Evolutionary conservation across 2,113 vertebrate species (phyloP), one percentile per base, ranked within the genome.

Genomic region (Oophaga pumilio): DNA sequence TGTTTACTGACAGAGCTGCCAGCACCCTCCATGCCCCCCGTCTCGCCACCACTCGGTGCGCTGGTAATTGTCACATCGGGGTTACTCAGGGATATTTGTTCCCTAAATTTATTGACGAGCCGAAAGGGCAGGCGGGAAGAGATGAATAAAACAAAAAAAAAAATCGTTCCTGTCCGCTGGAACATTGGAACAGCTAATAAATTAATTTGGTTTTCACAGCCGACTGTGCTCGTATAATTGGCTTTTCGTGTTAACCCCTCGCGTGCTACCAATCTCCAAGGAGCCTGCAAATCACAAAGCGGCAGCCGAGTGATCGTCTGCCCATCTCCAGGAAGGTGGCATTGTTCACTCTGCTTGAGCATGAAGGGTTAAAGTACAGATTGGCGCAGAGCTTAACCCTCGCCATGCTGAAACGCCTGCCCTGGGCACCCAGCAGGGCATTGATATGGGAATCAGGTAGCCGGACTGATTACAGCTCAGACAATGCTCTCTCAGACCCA

Each of bases 371-470:
- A 68, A 82, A 49, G 18, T 12, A 4, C 4, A 15, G 43, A 82
- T 24, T 17, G 69, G 6, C 71, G 2, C 1, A 26, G 59, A 52
- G 56, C n/a, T 74, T 77, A 76, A 74, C 84, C 73, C 60, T 2
- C 8, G 5, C 28, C 6, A 10, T 26, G 20, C 15, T 49, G 49
- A 33, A 28, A 1, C 53, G 1, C 52, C 89, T 52, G 6, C 82
- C 82, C 50, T 13, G 15, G 76, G 20, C 11, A 26, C 85, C 82
- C 86, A 83, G 73, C 88, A 13, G 57, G 85, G 89, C 85, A 89
- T 93, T 93, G 91, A 91, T 92, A 90, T 76, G 88, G 88, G 78
- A 91, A 92, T 83, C 86, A 83, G 79, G 86, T 83, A 56, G 43
- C 26, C 14, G 12, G 59, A 89, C 91, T 92, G 89, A 88, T 93